These are phyloP conservation scores for Tor tambroides DNA, from an alignment of 2,113 vertebrate genomes.

Conservation along the genomic window DNA sequence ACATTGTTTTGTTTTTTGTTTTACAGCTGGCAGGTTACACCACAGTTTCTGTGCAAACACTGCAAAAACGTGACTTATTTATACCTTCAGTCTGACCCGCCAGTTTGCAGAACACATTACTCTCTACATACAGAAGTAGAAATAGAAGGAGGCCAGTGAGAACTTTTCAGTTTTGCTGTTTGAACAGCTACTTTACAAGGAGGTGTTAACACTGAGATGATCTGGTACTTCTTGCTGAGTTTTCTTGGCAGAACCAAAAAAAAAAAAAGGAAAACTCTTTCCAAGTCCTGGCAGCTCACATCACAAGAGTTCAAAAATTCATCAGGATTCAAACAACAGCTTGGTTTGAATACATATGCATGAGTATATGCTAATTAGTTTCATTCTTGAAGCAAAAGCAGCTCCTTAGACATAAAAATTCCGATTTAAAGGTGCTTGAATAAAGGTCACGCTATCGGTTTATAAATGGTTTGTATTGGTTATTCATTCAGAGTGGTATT, in stretches of 20 bases:
- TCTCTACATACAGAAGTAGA: neutral
- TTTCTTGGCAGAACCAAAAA: neutral
- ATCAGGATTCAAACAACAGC: neutral
- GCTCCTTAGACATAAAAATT: neutral
- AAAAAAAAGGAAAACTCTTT: neutral
- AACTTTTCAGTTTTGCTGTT: neutral
- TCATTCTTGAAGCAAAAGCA: neutral
- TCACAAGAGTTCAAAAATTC: neutral
- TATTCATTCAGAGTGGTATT: no score
- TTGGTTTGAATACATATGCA: conserved; percentile 25
- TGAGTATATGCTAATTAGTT: conserved; percentile 6
- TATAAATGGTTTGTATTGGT: neutral
- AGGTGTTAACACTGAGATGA: neutral
- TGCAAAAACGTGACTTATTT: conserved; percentile 9
- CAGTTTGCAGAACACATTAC: neutral
- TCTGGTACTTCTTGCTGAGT: neutral
- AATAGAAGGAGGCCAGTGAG: neutral
- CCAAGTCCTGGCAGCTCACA: neutral
- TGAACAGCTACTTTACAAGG: neutral
- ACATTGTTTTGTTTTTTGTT: neutral
- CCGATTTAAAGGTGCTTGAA: neutral
- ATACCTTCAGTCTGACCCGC: neutral
- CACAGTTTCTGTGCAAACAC: neutral
- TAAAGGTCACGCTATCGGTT: neutral
- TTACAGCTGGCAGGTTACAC: neutral